Base-by-base conservation (phyloP, 1,140 invertebrate species). In the Drosophila baimaii region DNA sequence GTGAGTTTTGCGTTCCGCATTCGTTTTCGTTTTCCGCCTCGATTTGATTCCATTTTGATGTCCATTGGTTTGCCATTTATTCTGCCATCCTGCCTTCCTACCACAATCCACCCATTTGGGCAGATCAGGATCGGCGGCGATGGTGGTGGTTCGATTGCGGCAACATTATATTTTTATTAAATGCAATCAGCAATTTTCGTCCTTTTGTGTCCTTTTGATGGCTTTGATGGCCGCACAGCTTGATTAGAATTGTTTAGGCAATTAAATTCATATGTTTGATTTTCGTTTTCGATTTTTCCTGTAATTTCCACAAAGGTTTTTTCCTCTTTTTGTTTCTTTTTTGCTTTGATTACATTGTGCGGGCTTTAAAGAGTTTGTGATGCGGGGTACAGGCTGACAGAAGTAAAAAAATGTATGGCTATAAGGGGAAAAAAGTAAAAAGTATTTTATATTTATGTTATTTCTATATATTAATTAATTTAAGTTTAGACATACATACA, bases 221-320 rank as follows among this genome's bases (percentile, higher is more conserved):
- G 41, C 51, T 51, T 69, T 56, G 62, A 72, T 77, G 49, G 68
- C 61, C 37, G 37, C 55, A 52, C 59, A 71, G 68, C 46, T 77
- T 84, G 77, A 85, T 80, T 84, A 73, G 65, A 69, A 80, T 77
- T 84, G 56, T 85, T 80, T 84, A 74, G 81, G 81, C 81, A 84
- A 85, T 85, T 85, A 85, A 81, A 84, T 70, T 80, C 77, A 84
- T 84, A 85, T 84, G 81, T 73, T 70, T 75, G 49, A 77, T 84
- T 81, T 85, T 55, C 64, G 49, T 49, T 71, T 58, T 10, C 58
- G 64, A 80, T 84, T 84, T 84, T 73, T 52, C 58, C 62, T 71
- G n/a, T 55, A 43, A 65, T 72, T 51, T 84, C 49, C 47, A 52
- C 19, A 41, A 58, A 17, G 31, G 23, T 17, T 17, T 57, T 57